phyloP scores from a whole-genome alignment of 2,113 vertebrate species.

The Vombatus ursinus region DNA sequence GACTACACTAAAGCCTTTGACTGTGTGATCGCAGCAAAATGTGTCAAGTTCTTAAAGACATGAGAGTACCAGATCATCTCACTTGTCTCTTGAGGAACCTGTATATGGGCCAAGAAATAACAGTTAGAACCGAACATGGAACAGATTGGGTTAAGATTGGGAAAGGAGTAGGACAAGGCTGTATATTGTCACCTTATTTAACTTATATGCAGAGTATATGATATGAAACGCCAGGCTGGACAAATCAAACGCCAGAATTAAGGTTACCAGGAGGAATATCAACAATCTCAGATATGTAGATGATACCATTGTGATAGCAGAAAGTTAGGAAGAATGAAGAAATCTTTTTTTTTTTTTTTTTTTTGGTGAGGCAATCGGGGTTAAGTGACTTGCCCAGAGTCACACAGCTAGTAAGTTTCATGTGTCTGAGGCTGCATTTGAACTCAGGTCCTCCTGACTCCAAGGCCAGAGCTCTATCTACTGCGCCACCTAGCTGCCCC shows the following conservation, averaged over 20 bases:
- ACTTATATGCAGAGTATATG: not conserved
- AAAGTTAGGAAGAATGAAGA: too few relatives aligned
- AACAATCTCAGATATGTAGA: not conserved
- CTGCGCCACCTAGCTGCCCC: too few relatives aligned
- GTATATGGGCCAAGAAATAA: not conserved
- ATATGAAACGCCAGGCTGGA: not conserved
- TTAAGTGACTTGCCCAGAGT: too few relatives aligned
- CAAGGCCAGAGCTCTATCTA: too few relatives aligned
- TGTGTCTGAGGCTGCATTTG: too few relatives aligned
- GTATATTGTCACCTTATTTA: not conserved
- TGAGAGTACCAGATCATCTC: not conserved
- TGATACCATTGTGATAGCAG: too few relatives aligned
- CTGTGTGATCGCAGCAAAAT: not conserved
- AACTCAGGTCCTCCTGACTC: too few relatives aligned
- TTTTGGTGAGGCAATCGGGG: too few relatives aligned
- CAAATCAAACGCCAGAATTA: not conserved
- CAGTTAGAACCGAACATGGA: not conserved
- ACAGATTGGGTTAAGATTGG: not conserved
- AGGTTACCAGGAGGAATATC: not conserved
- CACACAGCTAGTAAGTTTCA: too few relatives aligned
- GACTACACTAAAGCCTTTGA: not conserved
- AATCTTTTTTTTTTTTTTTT: too few relatives aligned
- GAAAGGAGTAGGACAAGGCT: not conserved
- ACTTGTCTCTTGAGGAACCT: not conserved
- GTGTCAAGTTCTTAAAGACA: not conserved